Percentiles rank a stretch among this genome's conserved stretches.
phyloP scores from a whole-genome alignment of 1,140 invertebrate species.

The Centruroides vittatus region DNA sequence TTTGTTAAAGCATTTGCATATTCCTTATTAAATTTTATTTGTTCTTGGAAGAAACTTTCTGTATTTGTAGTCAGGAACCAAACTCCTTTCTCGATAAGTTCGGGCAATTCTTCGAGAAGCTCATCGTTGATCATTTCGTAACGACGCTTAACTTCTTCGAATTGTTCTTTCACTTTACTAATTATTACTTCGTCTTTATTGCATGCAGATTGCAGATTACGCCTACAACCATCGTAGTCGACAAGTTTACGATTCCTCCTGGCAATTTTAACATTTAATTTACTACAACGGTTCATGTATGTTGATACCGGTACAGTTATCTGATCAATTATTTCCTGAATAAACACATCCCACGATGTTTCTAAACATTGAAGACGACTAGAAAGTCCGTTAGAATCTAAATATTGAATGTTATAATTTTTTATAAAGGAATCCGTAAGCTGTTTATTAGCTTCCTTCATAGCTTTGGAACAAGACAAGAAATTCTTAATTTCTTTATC shows the following conservation, averaged over 20 bases:
- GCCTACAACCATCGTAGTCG: constrained; percentile 89
- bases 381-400: constrained; percentile 71
- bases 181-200: constrained; percentile 84
- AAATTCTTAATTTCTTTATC: constrained; percentile 94
- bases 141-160: constrained; percentile 28
- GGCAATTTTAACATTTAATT: constrained; percentile 57
- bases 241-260: constrained; percentile 91
- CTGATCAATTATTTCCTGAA: constrained; percentile 83
- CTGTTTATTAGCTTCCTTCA: constrained; percentile 77
- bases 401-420: constrained; percentile 87
- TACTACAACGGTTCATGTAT: constrained; percentile 49
- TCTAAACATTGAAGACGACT: constrained; percentile 61
- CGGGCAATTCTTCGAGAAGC: constrained; percentile 87
- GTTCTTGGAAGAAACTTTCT: constrained; percentile 77
- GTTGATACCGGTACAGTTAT: constrained; percentile 85
- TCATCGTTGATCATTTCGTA: constrained; percentile 69
- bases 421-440: constrained; percentile 82
- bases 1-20: constrained; percentile 53
- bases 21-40: constrained; percentile 79
- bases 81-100: constrained; percentile 42
- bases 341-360: constrained; percentile 88
- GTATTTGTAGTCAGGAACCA: constrained; percentile 81
- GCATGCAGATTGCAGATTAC: constrained; percentile 76
- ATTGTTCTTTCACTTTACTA: constrained; percentile 48
- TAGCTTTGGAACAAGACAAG: constrained; percentile 44